phyloP scores from a whole-genome alignment of 2,797 vertebrate genomes.

The Mormyrops attenuatus region DNA sequence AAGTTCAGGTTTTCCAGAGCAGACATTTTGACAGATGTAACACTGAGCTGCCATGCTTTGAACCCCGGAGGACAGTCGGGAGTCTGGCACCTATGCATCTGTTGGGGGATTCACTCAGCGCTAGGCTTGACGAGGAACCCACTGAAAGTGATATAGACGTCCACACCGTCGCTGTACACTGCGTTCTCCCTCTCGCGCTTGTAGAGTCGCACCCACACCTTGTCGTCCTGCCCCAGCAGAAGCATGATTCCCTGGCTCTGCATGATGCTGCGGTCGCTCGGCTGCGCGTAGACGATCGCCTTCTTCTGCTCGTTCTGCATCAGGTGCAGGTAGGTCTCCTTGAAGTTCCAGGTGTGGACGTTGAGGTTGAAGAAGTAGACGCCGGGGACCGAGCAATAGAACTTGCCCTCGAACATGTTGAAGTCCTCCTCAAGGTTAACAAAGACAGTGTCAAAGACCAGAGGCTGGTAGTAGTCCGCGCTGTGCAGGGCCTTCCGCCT shows the following conservation, averaged over 20 bases:
- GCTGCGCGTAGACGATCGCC: conserved; percentile 86
- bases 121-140: conserved; percentile 79
- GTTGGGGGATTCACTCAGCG: conserved; percentile 39
- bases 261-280: conserved; percentile 94
- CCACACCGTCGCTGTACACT: conserved; percentile 83
- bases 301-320: conserved; percentile 74
- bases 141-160: conserved; percentile 88
- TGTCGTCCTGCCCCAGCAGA: conserved; percentile 64
- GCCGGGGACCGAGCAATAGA: conserved; percentile 68
- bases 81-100: neutral
- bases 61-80: neutral
- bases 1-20: neutral
- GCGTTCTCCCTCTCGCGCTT: conserved; percentile 86
- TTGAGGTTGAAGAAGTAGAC: conserved; percentile 93
- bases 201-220: conserved; percentile 85
- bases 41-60: neutral
- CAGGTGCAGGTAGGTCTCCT: conserved; percentile 92
- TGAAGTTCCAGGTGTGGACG: conserved; percentile 97
- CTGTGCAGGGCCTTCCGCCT: conserved; percentile 85
- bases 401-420: conserved; percentile 79
- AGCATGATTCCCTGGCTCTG: conserved; percentile 95
- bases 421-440: conserved; percentile 83
- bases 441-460: conserved; percentile 85
- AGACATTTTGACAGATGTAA: neutral
- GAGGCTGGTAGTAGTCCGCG: conserved; percentile 74